These are phyloP conservation scores for Cremastobaeus sp. DNA, from an alignment of 2,888 invertebrate species.

Conservation along the genomic window DNA sequence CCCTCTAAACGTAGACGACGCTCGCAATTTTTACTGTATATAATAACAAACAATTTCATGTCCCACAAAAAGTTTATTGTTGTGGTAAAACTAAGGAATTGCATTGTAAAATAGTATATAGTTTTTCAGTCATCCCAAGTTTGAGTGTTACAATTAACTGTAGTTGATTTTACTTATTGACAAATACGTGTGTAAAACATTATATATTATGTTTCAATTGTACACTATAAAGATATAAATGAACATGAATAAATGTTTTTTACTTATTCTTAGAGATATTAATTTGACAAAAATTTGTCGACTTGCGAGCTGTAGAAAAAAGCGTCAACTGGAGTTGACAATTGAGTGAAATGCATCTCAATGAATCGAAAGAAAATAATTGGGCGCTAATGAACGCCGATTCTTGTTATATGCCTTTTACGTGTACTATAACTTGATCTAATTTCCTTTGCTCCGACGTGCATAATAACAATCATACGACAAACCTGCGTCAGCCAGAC, in stretches of 20 bases:
- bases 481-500: constrained; percentile 24
- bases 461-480: constrained; percentile 49
- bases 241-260: too few species aligned
- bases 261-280: constrained; percentile 27
- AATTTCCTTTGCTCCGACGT: constrained; percentile 45
- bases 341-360: constrained; percentile 58
- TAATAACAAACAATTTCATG: constrained; percentile 52
- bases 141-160: too few species aligned
- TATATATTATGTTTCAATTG: too few species aligned
- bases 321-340: constrained; percentile 44
- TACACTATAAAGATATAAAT: too few species aligned
- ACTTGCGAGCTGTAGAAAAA: constrained; percentile 22
- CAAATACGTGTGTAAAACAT: too few species aligned
- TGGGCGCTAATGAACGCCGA: constrained; percentile 71
- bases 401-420: constrained; percentile 56
- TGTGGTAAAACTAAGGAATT: constrained; percentile 43
- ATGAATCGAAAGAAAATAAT: constrained; percentile 72
- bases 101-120: too few species aligned
- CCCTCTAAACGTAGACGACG: constrained; percentile 30
- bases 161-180: too few species aligned
- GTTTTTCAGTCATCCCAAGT: too few species aligned
- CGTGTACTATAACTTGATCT: constrained; percentile 38
- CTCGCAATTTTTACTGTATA: constrained; percentile 39
- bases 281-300: constrained; percentile 44
- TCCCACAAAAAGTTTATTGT: constrained; percentile 26